These are phyloP conservation scores for Fragum fragum DNA, from an alignment of 2,888 invertebrate genomes.

Conservation along the genomic window DNA sequence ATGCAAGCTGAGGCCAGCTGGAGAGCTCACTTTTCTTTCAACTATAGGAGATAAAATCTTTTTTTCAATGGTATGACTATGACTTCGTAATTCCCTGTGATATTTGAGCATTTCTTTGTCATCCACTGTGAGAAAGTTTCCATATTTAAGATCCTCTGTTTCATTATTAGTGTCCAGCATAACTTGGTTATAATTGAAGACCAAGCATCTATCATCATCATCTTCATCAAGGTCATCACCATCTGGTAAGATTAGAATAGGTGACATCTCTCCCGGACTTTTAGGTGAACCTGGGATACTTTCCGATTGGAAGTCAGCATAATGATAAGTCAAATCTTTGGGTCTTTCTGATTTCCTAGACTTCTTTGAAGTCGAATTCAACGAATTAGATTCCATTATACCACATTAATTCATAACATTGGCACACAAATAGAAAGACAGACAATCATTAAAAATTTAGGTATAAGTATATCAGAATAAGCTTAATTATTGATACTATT, in stretches of 20 bases:
- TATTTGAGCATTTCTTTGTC: slow-evolving; percentile 26
- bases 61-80: slow-evolving; percentile 22
- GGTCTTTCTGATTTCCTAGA: not conserved
- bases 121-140: slow-evolving; percentile 36
- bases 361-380: not conserved
- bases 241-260: not conserved
- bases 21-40: slow-evolving; percentile 25
- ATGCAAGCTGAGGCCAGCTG: not conserved
- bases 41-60: slow-evolving; percentile 40
- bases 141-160: slow-evolving; percentile 7
- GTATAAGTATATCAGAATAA: not conserved
- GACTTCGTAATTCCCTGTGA: slow-evolving; percentile 11
- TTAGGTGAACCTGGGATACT: not conserved
- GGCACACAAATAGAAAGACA: too few relatives aligned
- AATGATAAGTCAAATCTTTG: too few relatives aligned
- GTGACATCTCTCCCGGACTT: not conserved
- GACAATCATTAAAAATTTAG: not conserved
- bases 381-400: not conserved
- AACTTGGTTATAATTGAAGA: slow-evolving; percentile 4
- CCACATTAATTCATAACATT: not conserved
- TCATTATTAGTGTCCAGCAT: not conserved
- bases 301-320: not conserved
- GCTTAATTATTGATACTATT: not conserved
- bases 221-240: not conserved
- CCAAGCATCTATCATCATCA: not conserved